Base-by-base conservation (phyloP, 2,888 invertebrate genomes). In the Frankliniella intonsa region DNA sequence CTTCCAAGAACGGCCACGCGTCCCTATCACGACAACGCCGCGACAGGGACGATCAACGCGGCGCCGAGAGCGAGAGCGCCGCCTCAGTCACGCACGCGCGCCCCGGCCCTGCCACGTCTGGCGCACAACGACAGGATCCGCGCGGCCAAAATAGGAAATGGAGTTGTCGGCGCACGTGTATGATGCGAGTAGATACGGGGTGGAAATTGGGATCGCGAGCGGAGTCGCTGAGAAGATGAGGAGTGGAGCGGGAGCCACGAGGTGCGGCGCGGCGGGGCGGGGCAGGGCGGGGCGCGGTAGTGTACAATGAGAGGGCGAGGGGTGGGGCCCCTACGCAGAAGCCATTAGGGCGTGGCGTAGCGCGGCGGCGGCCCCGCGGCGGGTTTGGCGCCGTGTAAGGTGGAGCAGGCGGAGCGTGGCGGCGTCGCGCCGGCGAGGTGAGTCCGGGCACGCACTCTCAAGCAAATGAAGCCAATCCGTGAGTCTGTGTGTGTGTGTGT, bases 291-390 rank as follows among this genome's bases (percentile, higher is more conserved):
- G 69, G 25, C 10, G 62, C 62, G 62, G 19, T 0, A n/a, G 62
- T 17, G 25, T 25, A 76, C 69, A 76, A 76, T 76, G 69, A 76
- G 69, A 76, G 69, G 25, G 69, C 69, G 25, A 76, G 69, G 22
- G 25, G n/a, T 22, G 12, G 62, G 62, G 38, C 3, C 2, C 38
- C 38, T 38, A 17, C 62, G 14, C 62, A 62, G 62, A n/a, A 12
- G 69, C 69, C 69, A 76, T 76, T 76, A 76, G 69, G 69, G 69
- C 69, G 22, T 3, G 69, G 25, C 2, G 25, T 9, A 12, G 69
- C 62, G 22, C 11, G 69, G 69, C 1, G 69, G 69, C 62, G 14
- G 62, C 38, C 38, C 38, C 38, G 38, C 38, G 55, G 55, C 17
- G 55, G 17, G 55, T 17, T 14, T 55, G 55, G 17, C 11, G 14